Evolutionary conservation across 1,140 invertebrate genomes (phyloP).

Genomic region (Polypedilum vanderplanki): DNA sequence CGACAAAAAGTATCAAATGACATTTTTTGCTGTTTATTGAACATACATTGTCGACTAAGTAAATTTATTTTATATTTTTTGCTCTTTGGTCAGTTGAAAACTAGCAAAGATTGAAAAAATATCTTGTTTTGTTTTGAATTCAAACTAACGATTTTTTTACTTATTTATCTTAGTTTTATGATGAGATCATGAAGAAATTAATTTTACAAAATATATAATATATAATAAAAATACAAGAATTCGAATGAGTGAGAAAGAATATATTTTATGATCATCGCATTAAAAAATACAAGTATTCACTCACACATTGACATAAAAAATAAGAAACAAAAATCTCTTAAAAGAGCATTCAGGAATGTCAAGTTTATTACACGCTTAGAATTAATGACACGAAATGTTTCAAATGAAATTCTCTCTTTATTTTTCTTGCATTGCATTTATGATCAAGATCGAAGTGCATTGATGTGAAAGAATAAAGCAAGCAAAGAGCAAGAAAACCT

Average conservation of each 20-base stretch:
- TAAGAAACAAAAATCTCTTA: not conserved
- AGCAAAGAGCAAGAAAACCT: not conserved
- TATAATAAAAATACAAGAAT: not conserved
- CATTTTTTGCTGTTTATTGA: not conserved
- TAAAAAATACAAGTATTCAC: slow-evolving; percentile 20
- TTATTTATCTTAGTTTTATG: not conserved
- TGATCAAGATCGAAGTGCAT: slow-evolving; percentile 16
- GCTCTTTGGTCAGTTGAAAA: too few relatives aligned
- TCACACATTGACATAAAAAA: not conserved
- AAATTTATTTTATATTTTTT: too few relatives aligned
- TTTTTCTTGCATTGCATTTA: slow-evolving; percentile 12
- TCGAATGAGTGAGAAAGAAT: not conserved
- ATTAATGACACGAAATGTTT: slow-evolving; percentile 18
- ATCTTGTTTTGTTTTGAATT: too few relatives aligned
- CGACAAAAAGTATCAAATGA: slow-evolving; percentile 25
- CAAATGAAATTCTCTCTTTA: not conserved
- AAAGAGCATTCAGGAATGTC: slow-evolving; percentile 15
- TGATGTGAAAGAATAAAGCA: not conserved
- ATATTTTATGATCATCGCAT: not conserved
- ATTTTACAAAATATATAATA: not conserved
- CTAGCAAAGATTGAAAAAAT: too few relatives aligned
- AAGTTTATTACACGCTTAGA: slow-evolving; percentile 18
- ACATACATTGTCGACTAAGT: too few relatives aligned
- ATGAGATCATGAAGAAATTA: slow-evolving; percentile 13
- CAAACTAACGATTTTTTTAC: not conserved